Evolutionary conservation across 2,797 vertebrate species (phyloP).

Genomic region (Natrix natrix): DNA sequence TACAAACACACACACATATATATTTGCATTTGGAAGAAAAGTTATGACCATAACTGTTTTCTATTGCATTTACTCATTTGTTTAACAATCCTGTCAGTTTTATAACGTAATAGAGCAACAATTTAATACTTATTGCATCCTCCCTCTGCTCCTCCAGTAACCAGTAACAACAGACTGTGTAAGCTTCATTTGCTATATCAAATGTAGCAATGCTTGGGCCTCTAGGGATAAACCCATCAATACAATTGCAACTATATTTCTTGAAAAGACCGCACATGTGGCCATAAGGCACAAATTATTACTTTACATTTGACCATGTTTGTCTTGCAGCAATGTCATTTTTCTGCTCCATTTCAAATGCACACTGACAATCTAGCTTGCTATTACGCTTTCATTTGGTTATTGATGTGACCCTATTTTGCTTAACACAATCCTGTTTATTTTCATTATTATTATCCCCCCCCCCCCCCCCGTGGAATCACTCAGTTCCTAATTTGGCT

Average conservation of each 20-base stretch:
- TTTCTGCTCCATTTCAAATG: constrained; percentile 36
- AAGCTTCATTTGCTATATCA: constrained; percentile 38
- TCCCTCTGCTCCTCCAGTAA: not conserved
- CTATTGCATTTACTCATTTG: not conserved
- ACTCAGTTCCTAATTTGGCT: constrained; percentile 38
- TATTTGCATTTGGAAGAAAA: constrained; percentile 1
- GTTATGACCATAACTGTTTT: not conserved
- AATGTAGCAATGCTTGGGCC: constrained; percentile 20
- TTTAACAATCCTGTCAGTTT: not conserved
- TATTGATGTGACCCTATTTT: constrained; percentile 46
- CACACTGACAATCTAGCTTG: constrained; percentile 26
- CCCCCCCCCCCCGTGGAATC: not conserved
- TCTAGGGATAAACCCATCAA: constrained; percentile 46
- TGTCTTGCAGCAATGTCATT: constrained; percentile 37
- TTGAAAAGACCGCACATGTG: constrained; percentile 9
- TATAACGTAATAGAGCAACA: not conserved
- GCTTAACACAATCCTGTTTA: constrained; percentile 45
- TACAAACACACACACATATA: not conserved
- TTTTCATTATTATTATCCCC: constrained; percentile 21
- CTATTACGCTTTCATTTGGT: constrained; percentile 11
- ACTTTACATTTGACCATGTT: constrained; percentile 27
- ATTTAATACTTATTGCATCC: constrained; percentile 19
- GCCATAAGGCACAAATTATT: constrained; percentile 32
- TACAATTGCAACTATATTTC: constrained; percentile 37
- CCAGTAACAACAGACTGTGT: constrained; percentile 45